Evolutionary conservation across 2,888 invertebrate species (phyloP).

Genomic region (Anarsia innoxiella): DNA sequence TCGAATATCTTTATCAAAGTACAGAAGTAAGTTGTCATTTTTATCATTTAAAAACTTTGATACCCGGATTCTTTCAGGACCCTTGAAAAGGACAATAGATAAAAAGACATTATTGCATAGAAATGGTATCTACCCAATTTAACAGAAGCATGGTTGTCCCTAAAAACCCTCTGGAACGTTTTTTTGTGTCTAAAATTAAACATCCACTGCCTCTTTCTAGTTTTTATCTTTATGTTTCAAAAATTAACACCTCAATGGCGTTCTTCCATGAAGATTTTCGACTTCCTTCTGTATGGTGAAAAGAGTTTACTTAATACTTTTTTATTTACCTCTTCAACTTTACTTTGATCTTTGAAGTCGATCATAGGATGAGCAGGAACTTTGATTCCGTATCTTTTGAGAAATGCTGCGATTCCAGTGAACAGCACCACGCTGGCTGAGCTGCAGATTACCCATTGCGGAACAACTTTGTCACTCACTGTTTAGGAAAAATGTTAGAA

Average conservation of each 20-base stretch:
- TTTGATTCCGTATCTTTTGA: background rate
- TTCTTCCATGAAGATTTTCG: no score
- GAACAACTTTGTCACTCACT: constrained; percentile 25
- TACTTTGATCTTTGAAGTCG: constrained; percentile 57
- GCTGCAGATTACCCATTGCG: constrained; percentile 16
- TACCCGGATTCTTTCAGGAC: constrained; percentile 31
- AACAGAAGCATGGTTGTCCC: no score
- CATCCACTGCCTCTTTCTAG: no score
- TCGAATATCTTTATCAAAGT: constrained; percentile 1
- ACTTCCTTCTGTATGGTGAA: no score
- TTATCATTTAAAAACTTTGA: background rate
- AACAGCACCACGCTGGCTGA: constrained; percentile 17
- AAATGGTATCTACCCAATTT: no score
- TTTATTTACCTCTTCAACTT: constrained; percentile 79
- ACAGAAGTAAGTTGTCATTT: background rate
- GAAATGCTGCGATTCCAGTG: background rate
- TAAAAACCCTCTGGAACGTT: no score
- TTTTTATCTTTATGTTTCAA: no score
- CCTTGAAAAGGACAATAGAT: constrained; percentile 57
- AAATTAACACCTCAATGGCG: no score
- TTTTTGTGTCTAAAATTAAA: no score
- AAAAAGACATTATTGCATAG: no score
- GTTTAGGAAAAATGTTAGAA: constrained; percentile 13
- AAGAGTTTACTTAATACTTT: no score
- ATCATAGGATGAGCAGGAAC: background rate